Evolutionary conservation across 2,113 vertebrate genomes (phyloP).

Genomic region (Picathartes gymnocephalus): DNA sequence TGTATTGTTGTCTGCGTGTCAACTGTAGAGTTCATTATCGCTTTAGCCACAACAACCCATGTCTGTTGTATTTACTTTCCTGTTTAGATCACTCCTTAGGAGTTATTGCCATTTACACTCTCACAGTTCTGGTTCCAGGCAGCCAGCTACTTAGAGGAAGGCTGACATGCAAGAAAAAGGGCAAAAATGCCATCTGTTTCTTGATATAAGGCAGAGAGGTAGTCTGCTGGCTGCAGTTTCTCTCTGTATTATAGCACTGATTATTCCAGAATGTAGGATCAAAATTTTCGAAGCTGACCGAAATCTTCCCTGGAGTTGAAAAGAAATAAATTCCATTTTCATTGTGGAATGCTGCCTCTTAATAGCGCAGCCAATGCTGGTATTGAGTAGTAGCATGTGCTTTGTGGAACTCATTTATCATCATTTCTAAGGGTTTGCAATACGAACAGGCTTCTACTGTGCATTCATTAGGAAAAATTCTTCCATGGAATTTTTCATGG

Average conservation of each 20-base stretch:
- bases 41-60: not conserved
- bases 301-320: not conserved
- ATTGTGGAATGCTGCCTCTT: not conserved
- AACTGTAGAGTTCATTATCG: not conserved
- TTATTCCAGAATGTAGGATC: not conserved
- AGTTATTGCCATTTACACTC: conserved; percentile 19
- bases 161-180: not conserved
- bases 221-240: conserved; percentile 1
- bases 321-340: conserved; percentile 15
- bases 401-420: conserved; percentile 29
- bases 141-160: conserved; percentile 49
- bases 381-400: conserved; percentile 20
- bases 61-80: conserved; percentile 52
- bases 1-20: not conserved
- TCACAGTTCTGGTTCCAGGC: conserved; percentile 26
- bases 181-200: conserved; percentile 49
- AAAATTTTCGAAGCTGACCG: not conserved
- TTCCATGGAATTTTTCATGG: conserved; percentile 6
- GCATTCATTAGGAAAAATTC: conserved; percentile 31
- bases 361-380: not conserved
- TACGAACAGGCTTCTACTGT: conserved; percentile 14
- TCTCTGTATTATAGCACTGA: not conserved
- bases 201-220: conserved; percentile 39
- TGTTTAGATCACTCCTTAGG: conserved; percentile 37
- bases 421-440: not conserved